Evolutionary conservation across 2,113 vertebrate species (phyloP), one percentile per base, ranked within the genome.

Genomic region (Chloropsis hardwickii): DNA sequence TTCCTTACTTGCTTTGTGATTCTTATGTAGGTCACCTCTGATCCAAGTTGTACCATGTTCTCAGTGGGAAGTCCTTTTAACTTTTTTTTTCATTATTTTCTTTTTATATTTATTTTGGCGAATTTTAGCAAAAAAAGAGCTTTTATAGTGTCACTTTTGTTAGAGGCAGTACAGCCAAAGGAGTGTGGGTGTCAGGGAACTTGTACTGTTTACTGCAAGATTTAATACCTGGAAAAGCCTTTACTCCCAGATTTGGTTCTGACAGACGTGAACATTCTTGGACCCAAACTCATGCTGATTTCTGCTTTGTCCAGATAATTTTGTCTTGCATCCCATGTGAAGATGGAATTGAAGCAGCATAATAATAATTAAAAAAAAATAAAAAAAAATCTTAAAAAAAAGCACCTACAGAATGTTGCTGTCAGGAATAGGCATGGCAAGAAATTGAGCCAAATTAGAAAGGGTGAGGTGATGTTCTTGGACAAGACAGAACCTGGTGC

Each of bases 401-500:
- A 16, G 2, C 5, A 37, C 23, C 25, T 64, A 29, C 79, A 88
- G 44, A 84, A 84, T 53, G n/a, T 39, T 87, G 10, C 21, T 90
- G 67, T 45, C 19, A 1, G 60, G 37, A 13, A 42, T 50, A 81
- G 25, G 18, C 33, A 54, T 1, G 0, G 11, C 31, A n/a, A 72
- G 39, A 20, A 79, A 47, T 17, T 66, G 24, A 91, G 65, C 57
- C 77, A 91, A 64, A 72, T 72, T 65, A 76, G 37, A 81, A 64
- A 79, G 60, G 29, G 53, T 57, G 61, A 88, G 51, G 76, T 79
- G 70, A 48, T 86, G 54, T 82, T 87, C 56, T 65, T 64, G 56
- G 39, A 74, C 91, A 95, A 95, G 90, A 95, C 48, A 90, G 88
- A 91, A 86, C 93, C 42, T 94, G 86, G 66, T 81, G 42, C 44